Evolutionary conservation across 2,797 vertebrate genomes (phyloP).

Genomic region (Sorex maritimensis): DNA sequence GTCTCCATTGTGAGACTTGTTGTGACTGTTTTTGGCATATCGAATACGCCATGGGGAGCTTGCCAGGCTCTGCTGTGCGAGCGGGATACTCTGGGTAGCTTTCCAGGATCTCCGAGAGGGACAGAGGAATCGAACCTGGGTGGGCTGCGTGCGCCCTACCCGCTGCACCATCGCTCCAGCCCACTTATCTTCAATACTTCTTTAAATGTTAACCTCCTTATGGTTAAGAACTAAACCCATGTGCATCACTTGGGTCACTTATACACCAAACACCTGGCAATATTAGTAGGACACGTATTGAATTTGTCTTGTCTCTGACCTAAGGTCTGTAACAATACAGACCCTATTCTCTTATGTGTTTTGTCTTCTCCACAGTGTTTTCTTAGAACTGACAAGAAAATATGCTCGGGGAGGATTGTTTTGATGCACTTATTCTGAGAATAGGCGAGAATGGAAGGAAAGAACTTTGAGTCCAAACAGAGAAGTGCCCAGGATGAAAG

Average conservation of each 20-base stretch:
- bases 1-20: too few species aligned
- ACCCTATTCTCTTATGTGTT: not conserved
- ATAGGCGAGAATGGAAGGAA: slow-evolving; percentile 10
- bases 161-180: too few species aligned
- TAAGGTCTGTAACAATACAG: slow-evolving; percentile 1
- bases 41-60: too few species aligned
- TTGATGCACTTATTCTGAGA: slow-evolving; percentile 25
- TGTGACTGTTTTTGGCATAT: too few species aligned
- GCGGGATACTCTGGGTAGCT: too few species aligned
- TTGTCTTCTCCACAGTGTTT: not conserved
- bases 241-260: not conserved
- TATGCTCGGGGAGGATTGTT: not conserved
- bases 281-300: not conserved
- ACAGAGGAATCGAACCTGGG: too few species aligned
- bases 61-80: too few species aligned
- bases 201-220: not conserved
- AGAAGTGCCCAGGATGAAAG: slow-evolving; percentile 18
- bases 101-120: too few species aligned
- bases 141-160: too few species aligned
- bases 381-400: not conserved
- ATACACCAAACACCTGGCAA: not conserved
- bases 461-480: slow-evolving; percentile 19
- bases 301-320: not conserved
- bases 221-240: not conserved
- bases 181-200: not conserved